phyloP scores from a whole-genome alignment of 2,113 vertebrate genomes.

The Bolborhynchus lineola region DNA sequence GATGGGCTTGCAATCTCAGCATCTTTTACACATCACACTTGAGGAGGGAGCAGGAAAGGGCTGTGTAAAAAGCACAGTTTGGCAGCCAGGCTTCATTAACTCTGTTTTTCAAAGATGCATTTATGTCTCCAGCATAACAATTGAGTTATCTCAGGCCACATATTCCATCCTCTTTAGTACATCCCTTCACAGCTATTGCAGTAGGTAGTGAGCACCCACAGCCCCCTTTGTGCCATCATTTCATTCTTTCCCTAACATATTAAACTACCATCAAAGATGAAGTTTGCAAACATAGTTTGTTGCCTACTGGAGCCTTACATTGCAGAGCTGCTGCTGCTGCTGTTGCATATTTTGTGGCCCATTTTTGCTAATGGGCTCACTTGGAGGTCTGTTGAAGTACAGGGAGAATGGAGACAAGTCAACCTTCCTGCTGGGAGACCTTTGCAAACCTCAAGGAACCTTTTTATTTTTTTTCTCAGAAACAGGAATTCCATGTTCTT shows the following conservation, averaged over 20 bases:
- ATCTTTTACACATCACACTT: not conserved
- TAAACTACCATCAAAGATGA: conserved; percentile 5
- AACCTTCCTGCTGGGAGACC: conserved; percentile 43
- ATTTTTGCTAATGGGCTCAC: conserved; percentile 19
- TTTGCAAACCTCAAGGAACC: conserved; percentile 6
- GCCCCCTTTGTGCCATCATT: not conserved
- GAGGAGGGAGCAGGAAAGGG: not conserved
- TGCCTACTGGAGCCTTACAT: not conserved
- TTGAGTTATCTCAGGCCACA: not conserved
- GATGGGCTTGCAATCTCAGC: not conserved
- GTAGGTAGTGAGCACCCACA: not conserved
- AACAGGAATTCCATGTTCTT: not conserved
- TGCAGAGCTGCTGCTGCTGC: not conserved
- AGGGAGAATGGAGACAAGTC: not conserved
- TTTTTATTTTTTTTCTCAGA: not conserved
- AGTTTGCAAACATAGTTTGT: conserved; percentile 22
- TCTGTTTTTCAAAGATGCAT: not conserved
- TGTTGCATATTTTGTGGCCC: not conserved
- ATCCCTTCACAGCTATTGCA: not conserved
- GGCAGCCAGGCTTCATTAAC: conserved; percentile 16
- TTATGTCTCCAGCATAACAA: conserved; percentile 12
- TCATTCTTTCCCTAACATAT: not conserved
- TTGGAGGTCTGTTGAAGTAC: not conserved
- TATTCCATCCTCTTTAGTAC: not conserved
- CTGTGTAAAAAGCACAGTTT: not conserved